phyloP scores from a whole-genome alignment of 1,140 invertebrate genomes.

The Hycleus cichorii region DNA sequence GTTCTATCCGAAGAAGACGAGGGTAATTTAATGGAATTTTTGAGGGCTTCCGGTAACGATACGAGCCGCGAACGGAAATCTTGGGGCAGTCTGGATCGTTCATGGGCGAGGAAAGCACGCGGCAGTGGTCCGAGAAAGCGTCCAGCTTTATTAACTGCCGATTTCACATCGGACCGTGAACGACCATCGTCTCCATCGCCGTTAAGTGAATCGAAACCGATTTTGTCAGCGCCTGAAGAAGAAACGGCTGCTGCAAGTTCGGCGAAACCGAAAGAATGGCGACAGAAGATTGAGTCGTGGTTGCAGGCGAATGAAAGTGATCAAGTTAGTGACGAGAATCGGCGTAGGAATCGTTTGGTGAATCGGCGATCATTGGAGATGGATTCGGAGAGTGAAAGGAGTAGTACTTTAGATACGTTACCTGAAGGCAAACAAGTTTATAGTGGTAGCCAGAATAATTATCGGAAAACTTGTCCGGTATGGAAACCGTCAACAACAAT shows the following conservation, averaged over 20 bases:
- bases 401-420: slow-evolving; percentile 58
- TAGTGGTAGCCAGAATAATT: slow-evolving; percentile 39
- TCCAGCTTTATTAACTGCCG: slow-evolving; percentile 61
- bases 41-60: slow-evolving; percentile 66
- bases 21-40: slow-evolving; percentile 76
- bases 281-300: slow-evolving; percentile 87
- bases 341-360: slow-evolving; percentile 52
- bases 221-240: slow-evolving; percentile 41
- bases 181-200: slow-evolving; percentile 64
- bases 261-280: slow-evolving; percentile 60
- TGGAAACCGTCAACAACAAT: slow-evolving; percentile 70
- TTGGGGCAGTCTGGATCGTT: slow-evolving; percentile 81
- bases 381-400: slow-evolving; percentile 72
- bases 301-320: slow-evolving; percentile 79
- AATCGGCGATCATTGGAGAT: slow-evolving; percentile 72
- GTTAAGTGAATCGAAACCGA: slow-evolving; percentile 43
- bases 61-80: slow-evolving; percentile 67
- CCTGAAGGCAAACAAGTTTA: slow-evolving; percentile 55
- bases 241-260: slow-evolving; percentile 25
- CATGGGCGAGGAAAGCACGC: slow-evolving; percentile 73
- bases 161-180: slow-evolving; percentile 63
- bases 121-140: slow-evolving; percentile 59
- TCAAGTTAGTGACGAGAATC: slow-evolving; percentile 57
- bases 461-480: slow-evolving; percentile 62
- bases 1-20: slow-evolving; percentile 80